Evolutionary conservation across 2,888 invertebrate species (phyloP), one percentile per base, ranked within the genome.

Genomic region (Scaptomyza polygonia): DNA sequence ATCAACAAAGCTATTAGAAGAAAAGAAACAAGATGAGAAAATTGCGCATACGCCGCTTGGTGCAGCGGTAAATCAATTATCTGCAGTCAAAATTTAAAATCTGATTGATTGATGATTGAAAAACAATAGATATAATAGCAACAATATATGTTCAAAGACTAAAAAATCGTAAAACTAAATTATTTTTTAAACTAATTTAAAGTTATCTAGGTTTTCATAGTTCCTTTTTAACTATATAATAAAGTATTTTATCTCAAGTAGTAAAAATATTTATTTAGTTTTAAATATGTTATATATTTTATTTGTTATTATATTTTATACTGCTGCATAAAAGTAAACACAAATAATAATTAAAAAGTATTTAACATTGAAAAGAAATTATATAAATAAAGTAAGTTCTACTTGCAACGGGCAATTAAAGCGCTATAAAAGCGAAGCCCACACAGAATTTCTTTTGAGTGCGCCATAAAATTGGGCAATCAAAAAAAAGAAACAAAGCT

Each of bases 41-140:
- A 76, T 85, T 85, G 86, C 85, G 79, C 79, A 82, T 85, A 87
- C 87, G 82, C 76, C 76, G 62, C 64, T 59, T 69, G 44, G 55
- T 39, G 47, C 47, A 44, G 8, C 52, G 59, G 43, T 57, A 59
- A 72, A 14, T 43, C 61, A 64, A 69, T 63, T 64, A 55, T 53
- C 25, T 45, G 62, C 49, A 27, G 8, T 14, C 6, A 11, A 30
- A 48, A 18, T n/a, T 9, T 27, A 14, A 32, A 49, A 6, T 48
- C 27, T 27, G 30, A 30, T 43, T 55, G 53, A 54, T 27, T 52
- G 36, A 51, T 54, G 27, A 51, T 18, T 4, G 21, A 14, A 1
- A 21, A 21, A 49, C 36, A 9, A 5, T n/a, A n/a, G n/a, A n/a
- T n/a, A n/a, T n/a, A 14, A 14, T 2, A 18, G 9, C 0, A n/a